A percentile compares a stretch with the other conserved stretches of the same genome.
Evolutionary conservation across 2,888 invertebrate species (phyloP).

Genomic region (Hypercompe scribonia): DNA sequence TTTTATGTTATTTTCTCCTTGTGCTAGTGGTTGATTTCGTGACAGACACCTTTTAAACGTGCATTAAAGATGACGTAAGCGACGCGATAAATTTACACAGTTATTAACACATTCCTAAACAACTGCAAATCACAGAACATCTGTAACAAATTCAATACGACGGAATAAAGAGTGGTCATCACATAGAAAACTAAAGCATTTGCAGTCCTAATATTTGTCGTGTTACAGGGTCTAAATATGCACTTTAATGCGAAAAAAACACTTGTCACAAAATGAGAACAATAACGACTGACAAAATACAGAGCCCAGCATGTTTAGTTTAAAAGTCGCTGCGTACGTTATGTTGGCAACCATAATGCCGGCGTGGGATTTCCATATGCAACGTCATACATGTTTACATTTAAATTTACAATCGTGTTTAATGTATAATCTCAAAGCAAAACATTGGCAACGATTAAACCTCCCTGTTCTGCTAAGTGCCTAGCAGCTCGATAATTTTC

Average conservation of each 20-base stretch:
- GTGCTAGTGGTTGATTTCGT: slow-evolving; percentile 19
- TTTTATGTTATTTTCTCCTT: background rate
- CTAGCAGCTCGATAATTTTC: slow-evolving; percentile 39
- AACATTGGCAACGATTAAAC: slow-evolving; percentile 55
- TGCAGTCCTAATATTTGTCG: slow-evolving; percentile 63
- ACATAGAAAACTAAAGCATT: slow-evolving; percentile 57
- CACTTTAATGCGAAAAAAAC: slow-evolving; percentile 41
- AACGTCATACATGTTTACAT: slow-evolving; percentile 66
- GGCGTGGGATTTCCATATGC: slow-evolving; percentile 65
- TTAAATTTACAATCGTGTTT: slow-evolving; percentile 51
- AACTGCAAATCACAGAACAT: slow-evolving; percentile 65
- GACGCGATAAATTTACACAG: slow-evolving; percentile 54
- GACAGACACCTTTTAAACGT: slow-evolving; percentile 15
- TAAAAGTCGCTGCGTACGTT: slow-evolving; percentile 70
- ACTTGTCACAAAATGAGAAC: slow-evolving; percentile 48
- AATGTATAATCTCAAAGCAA: slow-evolving; percentile 52
- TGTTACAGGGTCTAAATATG: slow-evolving; percentile 50
- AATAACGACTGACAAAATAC: slow-evolving; percentile 62
- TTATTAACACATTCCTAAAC: slow-evolving; percentile 67
- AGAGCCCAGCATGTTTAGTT: slow-evolving; percentile 51
- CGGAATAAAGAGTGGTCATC: slow-evolving; percentile 59
- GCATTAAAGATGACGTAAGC: slow-evolving; percentile 11
- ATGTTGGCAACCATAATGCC: slow-evolving; percentile 72
- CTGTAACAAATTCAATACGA: slow-evolving; percentile 61
- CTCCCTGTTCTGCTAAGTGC: slow-evolving; percentile 30